Evolutionary conservation across 2,888 invertebrate species (phyloP), one percentile per base, ranked within the genome.

Genomic region (Portevinia maculata): DNA sequence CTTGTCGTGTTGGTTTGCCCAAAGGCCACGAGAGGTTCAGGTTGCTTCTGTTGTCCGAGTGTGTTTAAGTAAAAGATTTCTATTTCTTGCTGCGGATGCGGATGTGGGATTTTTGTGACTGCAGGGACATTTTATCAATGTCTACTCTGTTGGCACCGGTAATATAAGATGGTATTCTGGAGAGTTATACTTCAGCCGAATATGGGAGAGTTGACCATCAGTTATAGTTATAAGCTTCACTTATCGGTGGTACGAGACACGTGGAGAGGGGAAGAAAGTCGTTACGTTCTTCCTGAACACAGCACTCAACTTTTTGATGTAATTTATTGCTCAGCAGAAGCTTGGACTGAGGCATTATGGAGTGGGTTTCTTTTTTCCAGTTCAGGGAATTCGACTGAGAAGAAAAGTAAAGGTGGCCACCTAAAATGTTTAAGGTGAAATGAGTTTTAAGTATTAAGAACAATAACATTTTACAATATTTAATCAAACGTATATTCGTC

Each of bases 91-190:
- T 65, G 57, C 83, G 67, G 83, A 71, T 83, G 71, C 83, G 83
- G 83, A 83, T 83, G 78, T 78, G 83, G 78, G 71, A 76, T 78
- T 78, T 67, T 83, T 73, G 71, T 60, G 78, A 83, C 83, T 83
- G 83, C 83, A 83, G 83, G 83, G 83, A 83, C 83, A 83, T 83
- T 83, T 83, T 83, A 83, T 83, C 83, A 83, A 83, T 71, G 83
- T 83, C 83, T 83, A 78, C 81, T 76, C 46, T 78, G 83, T 83
- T 78, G 83, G 83, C 83, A 83, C 83, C 83, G 83, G 83, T 83
- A 83, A 83, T 83, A 83, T 83, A 83, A 83, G 83, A 83, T 78
- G 83, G 65, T 83, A 67, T 71, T 83, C 71, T 67, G 57, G 64
- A 83, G 83, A 67, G 81, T 59, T 53, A 64, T 70, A 70, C 79